Conservation (phyloP, 2,888 invertebrate species). For the Chironomus tentans region DNA sequence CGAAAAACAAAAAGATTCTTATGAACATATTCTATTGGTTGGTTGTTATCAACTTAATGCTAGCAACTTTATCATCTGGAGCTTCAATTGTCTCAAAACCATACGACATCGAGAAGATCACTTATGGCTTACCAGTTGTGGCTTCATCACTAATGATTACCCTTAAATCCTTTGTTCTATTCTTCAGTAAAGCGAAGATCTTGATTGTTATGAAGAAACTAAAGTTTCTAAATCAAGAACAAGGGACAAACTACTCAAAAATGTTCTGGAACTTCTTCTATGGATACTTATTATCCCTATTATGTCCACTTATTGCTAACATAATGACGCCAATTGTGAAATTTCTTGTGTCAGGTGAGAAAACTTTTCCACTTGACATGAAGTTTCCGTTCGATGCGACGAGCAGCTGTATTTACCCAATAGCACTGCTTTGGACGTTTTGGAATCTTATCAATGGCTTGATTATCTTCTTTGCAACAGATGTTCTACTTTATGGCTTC, state of each 20-base stretch:
- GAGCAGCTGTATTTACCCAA: background rate
- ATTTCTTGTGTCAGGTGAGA: background rate
- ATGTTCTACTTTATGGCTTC: background rate
- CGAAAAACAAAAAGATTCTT: background rate
- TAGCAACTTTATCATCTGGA: background rate
- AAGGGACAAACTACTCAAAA: background rate
- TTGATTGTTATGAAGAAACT: background rate
- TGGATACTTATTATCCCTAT: background rate
- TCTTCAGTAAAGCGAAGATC: background rate
- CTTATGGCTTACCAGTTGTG: background rate
- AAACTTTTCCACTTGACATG: background rate
- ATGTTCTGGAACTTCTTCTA: background rate
- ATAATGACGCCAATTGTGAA: background rate
- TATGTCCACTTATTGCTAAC: background rate
- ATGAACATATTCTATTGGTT: background rate
- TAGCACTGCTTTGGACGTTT: background rate
- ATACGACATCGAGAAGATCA: background rate
- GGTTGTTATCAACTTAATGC: background rate
- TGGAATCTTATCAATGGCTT: background rate
- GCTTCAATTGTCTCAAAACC: background rate
- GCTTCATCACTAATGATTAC: background rate
- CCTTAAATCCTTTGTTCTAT: background rate
- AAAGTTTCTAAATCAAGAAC: background rate
- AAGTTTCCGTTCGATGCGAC: background rate
- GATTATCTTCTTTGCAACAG: background rate